Evolutionary conservation across 2,888 invertebrate species (phyloP).

Genomic region (Zelleria hepariella): DNA sequence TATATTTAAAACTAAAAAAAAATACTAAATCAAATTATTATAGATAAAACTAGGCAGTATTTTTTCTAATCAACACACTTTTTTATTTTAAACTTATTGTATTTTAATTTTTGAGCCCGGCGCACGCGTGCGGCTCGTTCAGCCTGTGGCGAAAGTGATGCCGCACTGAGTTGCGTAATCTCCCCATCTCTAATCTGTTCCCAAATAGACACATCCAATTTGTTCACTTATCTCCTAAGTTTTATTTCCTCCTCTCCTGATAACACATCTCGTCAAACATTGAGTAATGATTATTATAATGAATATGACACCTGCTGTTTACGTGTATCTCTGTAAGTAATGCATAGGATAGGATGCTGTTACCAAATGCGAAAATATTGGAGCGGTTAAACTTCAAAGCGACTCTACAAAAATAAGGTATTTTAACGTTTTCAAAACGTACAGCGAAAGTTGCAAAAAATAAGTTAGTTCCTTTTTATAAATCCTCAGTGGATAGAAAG

Average conservation of each 20-base stretch:
- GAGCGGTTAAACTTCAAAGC: background rate
- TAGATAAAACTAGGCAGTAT: no score
- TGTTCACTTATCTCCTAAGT: constrained; percentile 2
- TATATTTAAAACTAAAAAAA: background rate
- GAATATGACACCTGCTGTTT: background rate
- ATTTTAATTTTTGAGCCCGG: background rate
- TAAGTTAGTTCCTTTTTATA: no score
- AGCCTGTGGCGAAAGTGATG: background rate
- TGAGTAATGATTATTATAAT: background rate
- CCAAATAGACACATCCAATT: constrained; percentile 13
- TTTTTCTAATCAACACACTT: no score
- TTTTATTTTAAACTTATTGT: no score
- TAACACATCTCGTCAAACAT: background rate
- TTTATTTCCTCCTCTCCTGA: constrained; percentile 1
- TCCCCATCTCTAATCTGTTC: constrained; percentile 9
- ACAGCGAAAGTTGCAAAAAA: no score
- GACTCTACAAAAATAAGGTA: no score
- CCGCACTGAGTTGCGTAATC: constrained; percentile 1
- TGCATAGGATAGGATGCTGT: background rate
- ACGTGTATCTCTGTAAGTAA: no score
- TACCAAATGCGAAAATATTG: background rate
- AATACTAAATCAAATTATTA: no score
- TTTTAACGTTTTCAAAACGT: no score
- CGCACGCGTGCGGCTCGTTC: background rate
- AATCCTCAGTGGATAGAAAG: no score